Base-by-base conservation (phyloP, 2,888 invertebrate genomes). In the Tholera decimalis region DNA sequence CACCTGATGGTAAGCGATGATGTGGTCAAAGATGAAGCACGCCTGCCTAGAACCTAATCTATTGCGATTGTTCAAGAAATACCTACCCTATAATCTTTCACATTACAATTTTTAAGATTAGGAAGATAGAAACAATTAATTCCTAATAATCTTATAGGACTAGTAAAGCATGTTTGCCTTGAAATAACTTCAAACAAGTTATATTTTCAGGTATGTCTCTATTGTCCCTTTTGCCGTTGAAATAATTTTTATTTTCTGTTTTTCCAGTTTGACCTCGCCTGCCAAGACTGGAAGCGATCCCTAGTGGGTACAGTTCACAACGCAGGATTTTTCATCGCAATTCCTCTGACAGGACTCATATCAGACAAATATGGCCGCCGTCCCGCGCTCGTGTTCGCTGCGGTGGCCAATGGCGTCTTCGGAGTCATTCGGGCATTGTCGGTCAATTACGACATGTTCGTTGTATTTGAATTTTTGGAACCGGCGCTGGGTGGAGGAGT, bases 241-340 rank as follows among this genome's bases (percentile, higher is more conserved):
- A 18, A 18, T 18, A 39, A 35, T 26, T 22, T n/a, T 0, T 0
- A 0, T 9, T 60, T 47, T 28, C 28, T 64, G 73, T 82, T 47
- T 57, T 95, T 95, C 6, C 92, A 97, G 97, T 97, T 97, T 89
- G 90, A 96, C 83, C 92, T 97, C 20, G 96, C 96, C 67, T 97
- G 97, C 79, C 96, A 96, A 68, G 96, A 97, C 79, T 98, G 98
- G 98, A 97, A 97, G 91, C 92, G 97, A 8, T 96, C 97, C 0
- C 85, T 98, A 54, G 97, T 98, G 5, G 98, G 98, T 0, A 97
- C 98, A 1, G 95, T 97, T 15, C 97, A 97, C 88, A 97, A 97
- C 83, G 93, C 97, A 22, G 98, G 97, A 15, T 97, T 97, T 90
- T 97, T 98, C 89, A 90, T 97, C 75, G 97, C 97, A 20, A 96